Conservation (phyloP, 1,140 invertebrate genomes). For the Drosophila truncata region DNA sequence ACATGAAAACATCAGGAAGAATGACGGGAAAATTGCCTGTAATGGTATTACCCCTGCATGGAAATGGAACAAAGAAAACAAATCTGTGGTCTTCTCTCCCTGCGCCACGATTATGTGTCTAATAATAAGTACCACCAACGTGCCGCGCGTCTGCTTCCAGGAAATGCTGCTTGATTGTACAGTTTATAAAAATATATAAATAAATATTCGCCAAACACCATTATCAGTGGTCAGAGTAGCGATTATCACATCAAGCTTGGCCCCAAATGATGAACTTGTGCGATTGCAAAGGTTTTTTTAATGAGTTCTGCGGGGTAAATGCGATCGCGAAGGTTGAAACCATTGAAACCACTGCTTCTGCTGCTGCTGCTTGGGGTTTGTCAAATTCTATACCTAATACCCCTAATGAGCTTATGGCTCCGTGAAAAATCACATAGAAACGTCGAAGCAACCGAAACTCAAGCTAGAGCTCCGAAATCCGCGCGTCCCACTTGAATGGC, state of each 20-base stretch:
- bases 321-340: constrained; percentile 16
- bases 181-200: constrained; percentile 5
- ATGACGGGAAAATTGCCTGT: constrained; percentile 26
- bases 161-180: constrained; percentile 9
- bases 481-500: constrained; percentile 30
- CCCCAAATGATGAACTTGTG: constrained; percentile 22
- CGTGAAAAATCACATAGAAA: constrained; percentile 22
- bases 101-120: constrained; percentile 9
- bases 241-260: constrained; percentile 14
- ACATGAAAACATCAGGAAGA: constrained; percentile 20
- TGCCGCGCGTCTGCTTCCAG: constrained; percentile 2
- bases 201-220: constrained; percentile 1
- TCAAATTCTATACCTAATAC: constrained; percentile 23
- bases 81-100: constrained; percentile 1
- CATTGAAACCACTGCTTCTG: no score
- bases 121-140: constrained; percentile 4
- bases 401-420: constrained; percentile 29
- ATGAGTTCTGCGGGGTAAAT: constrained; percentile 5
- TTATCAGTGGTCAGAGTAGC: constrained; percentile 12
- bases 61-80: constrained; percentile 32
- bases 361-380: background rate
- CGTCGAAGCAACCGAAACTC: constrained; percentile 21
- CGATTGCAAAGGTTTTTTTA: background rate
- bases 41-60: constrained; percentile 36
- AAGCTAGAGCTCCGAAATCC: constrained; percentile 1